A percentile compares a stretch with the other conserved stretches of the same genome.
Conservation (phyloP, 2,113 vertebrate species). For the Corythornis madagascariensis region DNA sequence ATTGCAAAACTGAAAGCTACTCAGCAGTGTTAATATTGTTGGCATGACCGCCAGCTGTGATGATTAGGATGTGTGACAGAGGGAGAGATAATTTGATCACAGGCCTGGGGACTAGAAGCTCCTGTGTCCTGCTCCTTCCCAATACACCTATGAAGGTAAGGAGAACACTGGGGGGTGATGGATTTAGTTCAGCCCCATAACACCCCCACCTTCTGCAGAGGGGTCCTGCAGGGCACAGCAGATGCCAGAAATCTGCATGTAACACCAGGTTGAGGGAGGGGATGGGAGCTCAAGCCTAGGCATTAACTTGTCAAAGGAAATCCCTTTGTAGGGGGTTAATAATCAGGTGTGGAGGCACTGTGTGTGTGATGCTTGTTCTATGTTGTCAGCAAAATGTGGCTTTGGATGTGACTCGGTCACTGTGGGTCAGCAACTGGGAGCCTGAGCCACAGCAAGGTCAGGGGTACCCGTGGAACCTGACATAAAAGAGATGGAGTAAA, state of each 20-base stretch:
- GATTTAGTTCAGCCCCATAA: not conserved
- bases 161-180: not conserved
- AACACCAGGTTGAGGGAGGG: not conserved
- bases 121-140: constrained; percentile 27
- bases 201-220: fast-evolving
- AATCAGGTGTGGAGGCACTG: not conserved
- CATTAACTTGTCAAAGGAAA: not conserved
- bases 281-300: not conserved
- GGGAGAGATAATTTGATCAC: constrained; percentile 65
- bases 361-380: not conserved
- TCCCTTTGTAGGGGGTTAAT: not conserved
- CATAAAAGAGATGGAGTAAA: constrained; percentile 22
- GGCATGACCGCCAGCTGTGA: constrained; percentile 63
- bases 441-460: not conserved
- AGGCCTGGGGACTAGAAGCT: constrained; percentile 32
- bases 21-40: constrained; percentile 64
- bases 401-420: not conserved
- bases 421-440: not conserved
- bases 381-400: not conserved
- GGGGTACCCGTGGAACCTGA: not conserved
- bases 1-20: constrained; percentile 68
- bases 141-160: not conserved
- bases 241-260: fast-evolving
- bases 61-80: constrained; percentile 68
- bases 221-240: not conserved